Evolutionary conservation across 2,888 invertebrate species (phyloP).

Genomic region (Xanthorhoe designata): DNA sequence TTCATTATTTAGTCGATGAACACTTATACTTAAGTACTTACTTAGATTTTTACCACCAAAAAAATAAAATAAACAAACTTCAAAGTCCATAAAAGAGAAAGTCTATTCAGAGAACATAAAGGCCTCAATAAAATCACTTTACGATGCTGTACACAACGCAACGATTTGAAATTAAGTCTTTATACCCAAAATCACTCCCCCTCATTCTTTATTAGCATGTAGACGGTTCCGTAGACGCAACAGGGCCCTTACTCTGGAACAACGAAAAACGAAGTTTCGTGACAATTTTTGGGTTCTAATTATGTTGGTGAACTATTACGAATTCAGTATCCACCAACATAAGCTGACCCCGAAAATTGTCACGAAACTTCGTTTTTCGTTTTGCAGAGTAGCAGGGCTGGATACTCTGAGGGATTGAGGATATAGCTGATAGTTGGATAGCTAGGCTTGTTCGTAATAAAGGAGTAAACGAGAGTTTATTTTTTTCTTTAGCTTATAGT

Average conservation of each 20-base stretch:
- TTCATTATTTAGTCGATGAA: too few species aligned
- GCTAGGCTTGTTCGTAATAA: constrained; percentile 9
- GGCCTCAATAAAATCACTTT: constrained; percentile 39
- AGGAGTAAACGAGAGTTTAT: neutral
- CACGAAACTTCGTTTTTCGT: too few species aligned
- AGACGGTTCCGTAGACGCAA: constrained; percentile 75
- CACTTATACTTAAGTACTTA: too few species aligned
- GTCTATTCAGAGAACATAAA: constrained; percentile 33
- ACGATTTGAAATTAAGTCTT: constrained; percentile 75
- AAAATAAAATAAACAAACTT: constrained; percentile 6
- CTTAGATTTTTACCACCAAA: too few species aligned
- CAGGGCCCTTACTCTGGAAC: too few species aligned
- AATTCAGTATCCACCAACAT: too few species aligned
- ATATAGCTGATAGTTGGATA: constrained; percentile 2
- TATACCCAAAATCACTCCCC: constrained; percentile 60
- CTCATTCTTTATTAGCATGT: constrained; percentile 59
- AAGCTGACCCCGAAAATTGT: too few species aligned
- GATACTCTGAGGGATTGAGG: constrained; percentile 73
- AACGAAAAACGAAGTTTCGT: too few species aligned
- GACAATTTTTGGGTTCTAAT: too few species aligned
- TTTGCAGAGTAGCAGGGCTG: too few species aligned
- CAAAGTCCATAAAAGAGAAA: constrained; percentile 17
- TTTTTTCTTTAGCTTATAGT: neutral
- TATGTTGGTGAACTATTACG: too few species aligned
- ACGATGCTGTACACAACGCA: constrained; percentile 46